phyloP scores from a whole-genome alignment of 2,888 invertebrate species.

The Cantharis rufa region DNA sequence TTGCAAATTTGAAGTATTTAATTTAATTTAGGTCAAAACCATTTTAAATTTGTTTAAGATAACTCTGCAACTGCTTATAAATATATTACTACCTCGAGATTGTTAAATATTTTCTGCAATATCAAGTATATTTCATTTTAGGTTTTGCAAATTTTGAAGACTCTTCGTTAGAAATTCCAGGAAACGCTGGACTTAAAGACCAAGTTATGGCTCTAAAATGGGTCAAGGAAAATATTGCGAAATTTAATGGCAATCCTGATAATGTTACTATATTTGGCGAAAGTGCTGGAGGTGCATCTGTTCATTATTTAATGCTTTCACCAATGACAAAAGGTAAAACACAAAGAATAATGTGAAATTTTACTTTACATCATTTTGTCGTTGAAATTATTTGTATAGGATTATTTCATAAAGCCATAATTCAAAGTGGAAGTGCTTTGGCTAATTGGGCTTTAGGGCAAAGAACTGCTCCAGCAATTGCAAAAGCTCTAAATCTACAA shows the following conservation, averaged over 20 bases:
- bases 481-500: constrained; percentile 3
- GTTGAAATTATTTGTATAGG: constrained; percentile 12
- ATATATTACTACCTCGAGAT: too few relatives aligned
- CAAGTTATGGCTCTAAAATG: constrained; percentile 56
- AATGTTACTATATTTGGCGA: constrained; percentile 57
- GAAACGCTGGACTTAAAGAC: constrained; percentile 57
- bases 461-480: constrained; percentile 47
- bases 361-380: neutral
- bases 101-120: too few relatives aligned
- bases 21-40: too few relatives aligned
- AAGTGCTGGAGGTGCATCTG: constrained; percentile 56
- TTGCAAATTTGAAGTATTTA: too few relatives aligned
- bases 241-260: constrained; percentile 55
- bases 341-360: neutral
- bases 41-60: too few relatives aligned
- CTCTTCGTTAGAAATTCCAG: constrained; percentile 51
- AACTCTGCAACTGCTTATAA: too few relatives aligned
- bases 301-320: constrained; percentile 55
- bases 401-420: constrained; percentile 49
- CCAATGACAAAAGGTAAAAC: constrained; percentile 48
- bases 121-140: constrained; percentile 20
- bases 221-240: constrained; percentile 54
- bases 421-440: constrained; percentile 48
- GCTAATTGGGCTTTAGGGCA: constrained; percentile 42
- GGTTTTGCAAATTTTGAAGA: constrained; percentile 55